A percentile compares a stretch with the other conserved stretches of the same genome.
Evolutionary conservation across 2,797 vertebrate genomes (phyloP).

Genomic region (Onychomys arenicola): DNA sequence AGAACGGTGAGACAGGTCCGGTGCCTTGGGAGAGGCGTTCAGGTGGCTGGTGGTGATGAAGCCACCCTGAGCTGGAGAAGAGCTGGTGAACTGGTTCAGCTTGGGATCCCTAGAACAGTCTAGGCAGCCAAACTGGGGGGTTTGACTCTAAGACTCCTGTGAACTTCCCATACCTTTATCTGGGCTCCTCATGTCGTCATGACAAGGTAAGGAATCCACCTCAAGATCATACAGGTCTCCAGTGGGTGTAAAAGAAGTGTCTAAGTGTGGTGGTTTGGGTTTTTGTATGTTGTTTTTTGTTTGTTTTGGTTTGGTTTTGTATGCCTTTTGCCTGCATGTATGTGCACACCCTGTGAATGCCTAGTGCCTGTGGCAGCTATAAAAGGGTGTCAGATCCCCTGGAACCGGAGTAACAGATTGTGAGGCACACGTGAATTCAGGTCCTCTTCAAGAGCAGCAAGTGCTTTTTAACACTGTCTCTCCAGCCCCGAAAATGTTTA

Average conservation of each 20-base stretch:
- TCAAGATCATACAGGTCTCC: background rate
- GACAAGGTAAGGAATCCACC: background rate
- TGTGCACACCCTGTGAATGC: background rate
- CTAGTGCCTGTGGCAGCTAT: background rate
- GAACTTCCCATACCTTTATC: background rate
- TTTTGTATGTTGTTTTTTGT: too few relatives aligned
- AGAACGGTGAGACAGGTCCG: too few relatives aligned
- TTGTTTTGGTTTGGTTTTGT: background rate
- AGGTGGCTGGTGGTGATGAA: background rate
- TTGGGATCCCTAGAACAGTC: background rate
- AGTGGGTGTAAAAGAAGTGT: background rate
- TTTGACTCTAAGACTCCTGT: too few relatives aligned
- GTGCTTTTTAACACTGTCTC: background rate
- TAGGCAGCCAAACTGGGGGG: background rate
- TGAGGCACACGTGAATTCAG: background rate
- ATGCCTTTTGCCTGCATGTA: background rate
- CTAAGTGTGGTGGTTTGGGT: background rate
- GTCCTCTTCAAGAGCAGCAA: background rate
- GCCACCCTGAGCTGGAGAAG: background rate
- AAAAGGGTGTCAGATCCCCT: background rate
- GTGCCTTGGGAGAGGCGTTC: background rate
- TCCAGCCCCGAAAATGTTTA: background rate
- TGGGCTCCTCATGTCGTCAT: fast-evolving
- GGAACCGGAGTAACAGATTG: background rate
- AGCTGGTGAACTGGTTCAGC: background rate